Evolutionary conservation across 1,140 invertebrate genomes (phyloP), one percentile per base, ranked within the genome.

Genomic region (Formica selysi): DNA sequence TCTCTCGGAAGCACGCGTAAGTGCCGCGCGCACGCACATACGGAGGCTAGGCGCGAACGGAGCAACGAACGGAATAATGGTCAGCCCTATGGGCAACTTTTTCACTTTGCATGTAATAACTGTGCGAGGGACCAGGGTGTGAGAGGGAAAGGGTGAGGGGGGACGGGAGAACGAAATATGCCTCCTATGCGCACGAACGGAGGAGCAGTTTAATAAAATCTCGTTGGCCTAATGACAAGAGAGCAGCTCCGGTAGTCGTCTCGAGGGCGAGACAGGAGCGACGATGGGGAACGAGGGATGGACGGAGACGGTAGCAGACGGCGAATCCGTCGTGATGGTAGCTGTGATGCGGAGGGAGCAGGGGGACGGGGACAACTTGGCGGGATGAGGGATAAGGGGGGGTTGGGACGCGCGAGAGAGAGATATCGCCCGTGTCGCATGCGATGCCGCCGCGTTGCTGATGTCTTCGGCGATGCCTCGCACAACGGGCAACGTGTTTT

Each of bases 81-180:
- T 90, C 85, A 87, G 86, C 88, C 61, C 80, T 88, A 89, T 85
- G 88, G 65, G 86, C 88, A 76, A 90, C 71, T 90, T 90, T 89
- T 90, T 90, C 89, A 87, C 89, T 89, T 90, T 90, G 88, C 88
- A 87, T 90, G 88, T 84, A 89, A 90, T 87, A 87, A 89, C 85
- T 54, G 54, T 5, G 48, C 26, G 29, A 70, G 59, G 29, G 36
- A 26, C 68, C 32, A n/a, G 48, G 16, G 16, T 10, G 48, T 13
- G 13, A 26, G 59, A 32, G 57, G 3, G 13, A 16, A 11, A 38
- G 19, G 7, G 48, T 13, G 44, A 48, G 13, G 44, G 11, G 36
- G 22, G 11, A 29, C 0, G 13, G 19, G 29, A 44, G 22, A 44
- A 36, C 85, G 61, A 84, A 71, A 84, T 44, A 44, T 67, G 70